Base-by-base conservation (phyloP, 1,140 invertebrate genomes). In the Mya arenaria region DNA sequence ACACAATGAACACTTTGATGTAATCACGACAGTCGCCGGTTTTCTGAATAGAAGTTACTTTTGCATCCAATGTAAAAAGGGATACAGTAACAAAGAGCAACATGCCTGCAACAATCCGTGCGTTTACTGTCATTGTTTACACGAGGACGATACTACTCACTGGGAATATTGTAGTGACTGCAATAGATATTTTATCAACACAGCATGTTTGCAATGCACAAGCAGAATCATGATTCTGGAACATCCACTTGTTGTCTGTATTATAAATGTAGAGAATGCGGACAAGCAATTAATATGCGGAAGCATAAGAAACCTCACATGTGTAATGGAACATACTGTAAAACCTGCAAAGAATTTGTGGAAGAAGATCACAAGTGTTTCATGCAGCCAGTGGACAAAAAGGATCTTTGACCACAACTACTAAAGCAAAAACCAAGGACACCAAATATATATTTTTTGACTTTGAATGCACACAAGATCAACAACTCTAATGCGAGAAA, bases 311-410 rank as follows among this genome's bases (percentile, higher is more conserved):
- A 80, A 71, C 0, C 0, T 19, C 83, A 77, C 39, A 8, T 69
- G 28, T 84, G 83, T 60, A 72, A 68, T 4, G 34, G 68, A 37
- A 79, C 34, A 58, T 84, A 79, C 32, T 81, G 77, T 62, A 55
- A 80, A 39, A 74, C 34, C 25, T 84, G 75, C 41, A 84, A 84
- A 56, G 65, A 71, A 8, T 84, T n/a, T n/a, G n/a, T 71, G 13
- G 48, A 41, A 23, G 41, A 73, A 63, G 62, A 36, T 6, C 79
- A 85, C 58, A 37, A 77, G 48, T 85, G 84, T 56, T 82, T 72
- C 52, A 85, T 85, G 66, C 62, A 71, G 73, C 63, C 78, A 6
- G 73, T 52, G 39, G 25, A 62, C 8, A 77, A 32, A 15, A 52
- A 83, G 17, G 71, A 74, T 19, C n/a, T n/a, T n/a, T n/a, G n/a